Evolutionary conservation across 2,113 vertebrate species (phyloP).

Genomic region (Centropus bengalensis): DNA sequence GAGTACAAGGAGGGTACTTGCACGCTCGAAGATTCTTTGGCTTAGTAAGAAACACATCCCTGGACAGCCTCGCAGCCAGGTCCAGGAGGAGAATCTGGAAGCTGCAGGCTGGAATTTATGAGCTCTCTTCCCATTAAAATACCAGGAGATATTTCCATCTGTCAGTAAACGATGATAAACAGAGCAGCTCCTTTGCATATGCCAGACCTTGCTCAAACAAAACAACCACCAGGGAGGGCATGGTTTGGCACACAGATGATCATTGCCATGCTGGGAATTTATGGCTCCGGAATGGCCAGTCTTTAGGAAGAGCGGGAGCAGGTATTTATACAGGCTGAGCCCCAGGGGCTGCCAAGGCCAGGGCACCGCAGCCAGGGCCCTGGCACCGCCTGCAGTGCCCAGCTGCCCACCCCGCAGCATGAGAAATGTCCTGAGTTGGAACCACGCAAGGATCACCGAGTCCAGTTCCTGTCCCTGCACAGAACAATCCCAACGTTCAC

Average conservation of each 20-base stretch:
- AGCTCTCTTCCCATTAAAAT: constrained; percentile 42
- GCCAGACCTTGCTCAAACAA: background rate
- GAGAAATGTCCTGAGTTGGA: too few species aligned
- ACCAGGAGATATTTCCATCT: constrained; percentile 7
- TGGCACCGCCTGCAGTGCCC: background rate
- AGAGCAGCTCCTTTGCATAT: background rate
- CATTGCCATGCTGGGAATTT: background rate
- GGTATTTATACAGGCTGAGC: background rate
- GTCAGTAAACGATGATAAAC: background rate
- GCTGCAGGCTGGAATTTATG: constrained; percentile 46
- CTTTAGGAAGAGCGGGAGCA: background rate
- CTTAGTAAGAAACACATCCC: background rate
- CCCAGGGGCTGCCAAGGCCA: background rate
- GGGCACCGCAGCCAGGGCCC: background rate
- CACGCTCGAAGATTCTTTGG: background rate
- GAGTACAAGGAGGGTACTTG: background rate
- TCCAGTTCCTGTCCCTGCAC: too few species aligned
- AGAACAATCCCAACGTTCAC: too few species aligned
- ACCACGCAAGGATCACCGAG: too few species aligned
- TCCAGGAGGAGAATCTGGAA: background rate
- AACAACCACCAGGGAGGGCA: background rate
- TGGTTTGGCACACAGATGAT: background rate
- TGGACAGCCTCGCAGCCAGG: background rate
- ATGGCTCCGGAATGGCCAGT: background rate
- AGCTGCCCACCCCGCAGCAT: background rate